A percentile compares a stretch with the other conserved stretches of the same genome.
These are phyloP conservation scores for Dolichallabes microphthalmus DNA, from an alignment of 2,113 vertebrate genomes.

Conservation along the genomic window DNA sequence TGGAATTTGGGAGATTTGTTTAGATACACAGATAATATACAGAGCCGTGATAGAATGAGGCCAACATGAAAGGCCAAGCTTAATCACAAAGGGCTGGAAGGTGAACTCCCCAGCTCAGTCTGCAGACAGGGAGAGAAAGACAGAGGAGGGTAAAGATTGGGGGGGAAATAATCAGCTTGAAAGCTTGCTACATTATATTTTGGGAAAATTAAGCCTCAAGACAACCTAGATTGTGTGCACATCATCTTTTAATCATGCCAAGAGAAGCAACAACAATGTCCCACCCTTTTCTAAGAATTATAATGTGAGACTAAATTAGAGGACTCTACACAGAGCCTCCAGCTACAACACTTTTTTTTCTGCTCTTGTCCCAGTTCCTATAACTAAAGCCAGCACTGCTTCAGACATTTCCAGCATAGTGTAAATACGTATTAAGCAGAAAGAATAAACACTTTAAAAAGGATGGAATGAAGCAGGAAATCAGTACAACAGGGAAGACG, in stretches of 20 bases:
- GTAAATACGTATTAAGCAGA: background rate
- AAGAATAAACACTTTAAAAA: slow-evolving; percentile 13
- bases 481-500: background rate
- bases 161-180: background rate
- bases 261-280: slow-evolving; percentile 18
- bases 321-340: slow-evolving; percentile 25
- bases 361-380: slow-evolving; percentile 28
- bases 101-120: background rate
- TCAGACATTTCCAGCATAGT: background rate
- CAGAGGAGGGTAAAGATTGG: background rate
- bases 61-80: slow-evolving; percentile 22
- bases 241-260: slow-evolving; percentile 17
- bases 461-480: background rate
- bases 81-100: slow-evolving; percentile 25
- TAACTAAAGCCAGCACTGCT: slow-evolving; percentile 15
- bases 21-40: slow-evolving; percentile 30
- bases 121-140: background rate
- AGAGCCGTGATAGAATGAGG: slow-evolving; percentile 11
- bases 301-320: slow-evolving; percentile 40
- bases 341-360: slow-evolving; percentile 34
- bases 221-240: slow-evolving; percentile 7
- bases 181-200: slow-evolving; percentile 3
- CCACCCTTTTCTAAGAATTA: slow-evolving; percentile 26
- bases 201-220: slow-evolving; percentile 12
- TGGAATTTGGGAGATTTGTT: slow-evolving; percentile 23